A percentile compares a stretch with the other conserved stretches of the same genome.
Conservation (phyloP, 2,113 vertebrate species). For the Chlorocebus sabaeus region DNA sequence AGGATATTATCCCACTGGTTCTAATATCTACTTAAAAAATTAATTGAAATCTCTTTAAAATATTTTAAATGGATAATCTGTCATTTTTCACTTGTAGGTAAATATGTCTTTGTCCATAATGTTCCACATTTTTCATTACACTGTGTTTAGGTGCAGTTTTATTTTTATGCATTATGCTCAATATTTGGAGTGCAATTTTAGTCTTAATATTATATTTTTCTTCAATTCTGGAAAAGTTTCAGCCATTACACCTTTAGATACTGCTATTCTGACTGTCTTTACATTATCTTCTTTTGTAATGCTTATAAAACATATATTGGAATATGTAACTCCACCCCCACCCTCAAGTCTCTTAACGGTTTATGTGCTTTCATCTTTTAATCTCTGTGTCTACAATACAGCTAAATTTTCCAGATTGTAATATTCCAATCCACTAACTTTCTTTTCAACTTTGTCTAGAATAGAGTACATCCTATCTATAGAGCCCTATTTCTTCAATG, state of each 20-base stretch:
- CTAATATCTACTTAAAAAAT: neutral
- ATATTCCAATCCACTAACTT: neutral
- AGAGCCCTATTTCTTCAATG: neutral
- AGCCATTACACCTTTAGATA: neutral
- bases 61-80: neutral
- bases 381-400: neutral
- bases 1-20: neutral
- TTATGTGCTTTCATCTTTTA: neutral
- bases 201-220: neutral
- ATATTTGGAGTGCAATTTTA: neutral
- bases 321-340: rapidly evolving
- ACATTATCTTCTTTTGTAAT: neutral
- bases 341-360: neutral
- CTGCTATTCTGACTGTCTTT: neutral
- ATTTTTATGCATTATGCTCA: neutral
- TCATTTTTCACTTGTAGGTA: neutral
- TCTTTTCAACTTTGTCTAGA: neutral
- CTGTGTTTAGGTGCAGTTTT: neutral
- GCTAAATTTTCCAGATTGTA: neutral
- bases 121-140: neutral
- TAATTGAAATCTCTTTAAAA: neutral
- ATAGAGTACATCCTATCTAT: neutral
- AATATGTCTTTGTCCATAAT: neutral
- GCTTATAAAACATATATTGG: neutral
- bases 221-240: neutral